phyloP scores from a whole-genome alignment of 2,888 invertebrate species.

The Athalia cordata region DNA sequence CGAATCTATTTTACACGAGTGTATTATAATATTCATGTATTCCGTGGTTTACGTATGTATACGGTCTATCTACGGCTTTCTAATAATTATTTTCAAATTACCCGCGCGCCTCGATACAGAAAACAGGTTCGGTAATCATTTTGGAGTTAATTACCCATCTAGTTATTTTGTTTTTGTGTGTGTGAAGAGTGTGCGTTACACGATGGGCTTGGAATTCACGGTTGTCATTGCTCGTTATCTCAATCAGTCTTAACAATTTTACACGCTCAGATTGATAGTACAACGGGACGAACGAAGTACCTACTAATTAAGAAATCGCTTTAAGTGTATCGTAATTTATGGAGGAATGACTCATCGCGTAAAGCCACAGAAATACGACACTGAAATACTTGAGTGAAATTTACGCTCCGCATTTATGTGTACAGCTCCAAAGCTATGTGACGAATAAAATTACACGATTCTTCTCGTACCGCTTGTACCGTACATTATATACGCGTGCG shows the following conservation, averaged over 20 bases:
- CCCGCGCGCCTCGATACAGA: neutral
- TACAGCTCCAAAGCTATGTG: neutral
- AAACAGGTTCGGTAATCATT: constrained; percentile 23
- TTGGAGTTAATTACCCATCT: neutral
- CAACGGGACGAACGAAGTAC: neutral
- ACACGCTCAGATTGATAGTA: constrained; percentile 11
- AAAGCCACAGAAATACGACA: neutral
- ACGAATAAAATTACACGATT: neutral
- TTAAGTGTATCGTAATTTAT: constrained; percentile 27
- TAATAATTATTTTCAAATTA: constrained; percentile 18
- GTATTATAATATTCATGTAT: too few species aligned
- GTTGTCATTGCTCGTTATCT: constrained; percentile 26
- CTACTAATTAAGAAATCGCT: constrained; percentile 34
- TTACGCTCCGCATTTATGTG: neutral
- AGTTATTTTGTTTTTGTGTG: neutral
- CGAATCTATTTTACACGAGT: neutral
- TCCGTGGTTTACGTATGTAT: neutral
- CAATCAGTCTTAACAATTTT: constrained; percentile 10
- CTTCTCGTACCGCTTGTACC: neutral
- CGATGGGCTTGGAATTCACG: neutral
- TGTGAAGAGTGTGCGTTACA: neutral
- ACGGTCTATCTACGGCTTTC: neutral
- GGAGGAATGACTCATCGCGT: constrained; percentile 26
- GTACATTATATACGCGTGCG: neutral
- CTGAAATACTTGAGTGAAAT: constrained; percentile 3